Evolutionary conservation across 2,113 vertebrate species (phyloP).

Genomic region (Colaptes auratus): DNA sequence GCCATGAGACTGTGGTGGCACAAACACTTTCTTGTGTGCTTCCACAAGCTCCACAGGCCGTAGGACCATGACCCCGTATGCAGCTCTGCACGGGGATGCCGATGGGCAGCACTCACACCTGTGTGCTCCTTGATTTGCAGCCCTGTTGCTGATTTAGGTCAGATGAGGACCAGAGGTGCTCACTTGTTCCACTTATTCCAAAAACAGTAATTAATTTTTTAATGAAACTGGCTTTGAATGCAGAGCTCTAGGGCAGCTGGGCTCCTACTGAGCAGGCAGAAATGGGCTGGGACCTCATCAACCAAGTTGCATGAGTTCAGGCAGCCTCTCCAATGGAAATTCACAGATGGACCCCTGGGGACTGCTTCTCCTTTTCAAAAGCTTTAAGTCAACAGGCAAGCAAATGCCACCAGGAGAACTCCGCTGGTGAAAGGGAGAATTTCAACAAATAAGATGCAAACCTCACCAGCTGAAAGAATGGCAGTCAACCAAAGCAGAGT

Average conservation of each 20-base stretch:
- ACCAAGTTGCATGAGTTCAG: background rate
- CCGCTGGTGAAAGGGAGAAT: background rate
- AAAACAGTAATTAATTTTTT: background rate
- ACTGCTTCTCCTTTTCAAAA: background rate
- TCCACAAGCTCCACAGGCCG: background rate
- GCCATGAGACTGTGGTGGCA: background rate
- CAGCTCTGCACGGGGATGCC: background rate
- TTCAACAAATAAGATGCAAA: background rate
- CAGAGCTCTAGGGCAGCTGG: background rate
- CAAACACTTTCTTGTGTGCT: background rate
- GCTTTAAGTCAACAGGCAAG: background rate
- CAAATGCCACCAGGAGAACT: background rate
- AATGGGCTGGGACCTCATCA: background rate
- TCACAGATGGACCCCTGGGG: background rate
- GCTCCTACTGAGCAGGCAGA: background rate
- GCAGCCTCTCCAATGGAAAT: background rate
- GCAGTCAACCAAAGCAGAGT: background rate
- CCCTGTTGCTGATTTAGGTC: background rate
- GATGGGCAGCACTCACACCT: background rate
- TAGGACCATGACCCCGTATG: background rate
- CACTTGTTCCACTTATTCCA: background rate
- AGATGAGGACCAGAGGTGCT: background rate
- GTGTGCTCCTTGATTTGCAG: background rate
- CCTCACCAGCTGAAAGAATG: background rate
- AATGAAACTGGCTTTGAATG: background rate